Conservation (phyloP, 2,888 invertebrate genomes). For the Galerucella pusilla region DNA sequence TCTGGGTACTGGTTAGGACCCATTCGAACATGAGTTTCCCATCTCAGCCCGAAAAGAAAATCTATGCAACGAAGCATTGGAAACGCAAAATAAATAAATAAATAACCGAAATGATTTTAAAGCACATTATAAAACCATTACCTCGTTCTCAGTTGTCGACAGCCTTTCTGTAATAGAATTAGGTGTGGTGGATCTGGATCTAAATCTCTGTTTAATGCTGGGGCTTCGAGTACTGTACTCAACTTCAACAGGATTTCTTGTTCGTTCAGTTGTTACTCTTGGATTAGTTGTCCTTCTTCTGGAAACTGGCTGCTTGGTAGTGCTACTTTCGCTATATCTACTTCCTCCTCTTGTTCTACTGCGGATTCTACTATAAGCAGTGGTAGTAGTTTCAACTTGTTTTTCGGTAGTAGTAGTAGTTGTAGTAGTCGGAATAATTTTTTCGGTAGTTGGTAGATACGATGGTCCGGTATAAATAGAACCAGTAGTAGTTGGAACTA, state of each 20-base stretch:
- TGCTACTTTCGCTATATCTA: constrained; percentile 63
- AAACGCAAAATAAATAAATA: too few species aligned
- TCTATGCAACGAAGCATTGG: too few species aligned
- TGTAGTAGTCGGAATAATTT: constrained; percentile 23
- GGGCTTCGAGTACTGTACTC: constrained; percentile 36
- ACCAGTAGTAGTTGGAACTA: constrained; percentile 57
- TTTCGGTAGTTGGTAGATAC: constrained; percentile 43
- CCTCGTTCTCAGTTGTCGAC: constrained; percentile 52
- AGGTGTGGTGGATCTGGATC: constrained; percentile 57
- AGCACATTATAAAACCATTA: constrained; percentile 25
- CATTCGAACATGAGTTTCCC: too few species aligned
- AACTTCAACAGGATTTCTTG: constrained; percentile 50
- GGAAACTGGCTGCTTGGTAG: constrained; percentile 59
- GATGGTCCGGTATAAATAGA: constrained; percentile 23
- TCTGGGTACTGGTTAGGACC: too few species aligned
- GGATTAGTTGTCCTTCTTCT: constrained; percentile 62
- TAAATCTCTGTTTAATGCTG: constrained; percentile 55
- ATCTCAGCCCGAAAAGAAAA: too few species aligned
- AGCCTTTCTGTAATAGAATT: constrained; percentile 48
- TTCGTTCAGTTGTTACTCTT: constrained; percentile 51
- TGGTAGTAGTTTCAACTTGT: constrained; percentile 60
- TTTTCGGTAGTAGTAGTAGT: constrained; percentile 58
- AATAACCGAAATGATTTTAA: not conserved
- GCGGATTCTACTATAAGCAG: constrained; percentile 56
- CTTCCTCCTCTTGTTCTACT: constrained; percentile 67